Conservation (phyloP, 1,140 invertebrate species). For the Nautilus pompilius region DNA sequence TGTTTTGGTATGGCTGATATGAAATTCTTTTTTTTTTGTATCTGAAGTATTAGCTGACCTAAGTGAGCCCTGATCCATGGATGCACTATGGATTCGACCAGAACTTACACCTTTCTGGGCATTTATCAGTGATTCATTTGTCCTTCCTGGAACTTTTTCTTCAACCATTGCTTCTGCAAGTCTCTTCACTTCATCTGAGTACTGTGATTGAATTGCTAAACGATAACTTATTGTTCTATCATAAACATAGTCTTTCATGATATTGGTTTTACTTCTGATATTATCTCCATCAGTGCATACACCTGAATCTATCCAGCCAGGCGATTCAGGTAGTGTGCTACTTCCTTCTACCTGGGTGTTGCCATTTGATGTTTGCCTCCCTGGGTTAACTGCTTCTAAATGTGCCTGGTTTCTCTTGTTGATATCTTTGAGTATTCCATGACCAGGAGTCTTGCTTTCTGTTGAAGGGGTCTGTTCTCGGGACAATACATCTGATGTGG, state of each 20-base stretch:
- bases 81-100: too few relatives aligned
- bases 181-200: conserved; percentile 22
- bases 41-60: background rate
- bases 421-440: background rate
- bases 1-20: conserved; percentile 16
- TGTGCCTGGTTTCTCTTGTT: background rate
- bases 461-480: background rate
- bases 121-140: background rate
- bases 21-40: background rate
- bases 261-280: conserved; percentile 8
- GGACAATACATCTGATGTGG: too few relatives aligned
- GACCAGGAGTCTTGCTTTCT: background rate
- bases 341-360: too few relatives aligned
- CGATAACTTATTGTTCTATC: conserved; percentile 29
- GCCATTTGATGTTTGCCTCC: background rate
- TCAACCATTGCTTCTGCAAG: conserved; percentile 17
- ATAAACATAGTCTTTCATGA: conserved; percentile 20
- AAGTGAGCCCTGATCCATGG: background rate
- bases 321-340: background rate
- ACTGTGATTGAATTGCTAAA: conserved; percentile 23
- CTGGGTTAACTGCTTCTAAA: background rate
- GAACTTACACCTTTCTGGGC: background rate
- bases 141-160: conserved; percentile 3
- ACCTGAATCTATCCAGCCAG: background rate
- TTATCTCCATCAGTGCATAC: background rate